These are phyloP conservation scores for Podargus strigoides DNA, from an alignment of 2,797 vertebrate genomes.

Conservation along the genomic window DNA sequence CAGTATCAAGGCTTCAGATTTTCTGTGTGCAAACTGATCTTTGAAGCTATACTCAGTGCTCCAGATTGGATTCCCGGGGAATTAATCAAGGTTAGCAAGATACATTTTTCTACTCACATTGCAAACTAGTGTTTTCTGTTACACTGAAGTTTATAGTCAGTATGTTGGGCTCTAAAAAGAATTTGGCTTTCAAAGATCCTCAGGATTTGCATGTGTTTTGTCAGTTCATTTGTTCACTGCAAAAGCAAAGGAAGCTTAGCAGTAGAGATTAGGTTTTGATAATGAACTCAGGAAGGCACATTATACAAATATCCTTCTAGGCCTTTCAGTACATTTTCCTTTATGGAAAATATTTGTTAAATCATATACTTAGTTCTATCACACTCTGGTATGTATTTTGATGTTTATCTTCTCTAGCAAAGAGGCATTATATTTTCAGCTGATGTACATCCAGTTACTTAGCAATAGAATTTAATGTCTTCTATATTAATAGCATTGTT, in stretches of 20 bases:
- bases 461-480: constrained; percentile 30
- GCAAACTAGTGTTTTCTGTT: neutral
- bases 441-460: constrained; percentile 40
- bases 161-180: neutral
- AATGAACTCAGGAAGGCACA: neutral
- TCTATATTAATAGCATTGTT: constrained; percentile 14
- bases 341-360: neutral
- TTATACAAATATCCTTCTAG: neutral
- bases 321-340: neutral
- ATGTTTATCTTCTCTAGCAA: neutral
- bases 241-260: neutral
- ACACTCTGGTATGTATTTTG: neutral
- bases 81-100: neutral
- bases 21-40: neutral
- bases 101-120: neutral
- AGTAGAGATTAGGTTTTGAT: neutral
- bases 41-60: neutral
- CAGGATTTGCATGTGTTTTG: neutral
- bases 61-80: neutral
- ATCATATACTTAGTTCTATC: neutral
- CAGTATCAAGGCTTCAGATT: neutral
- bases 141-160: neutral
- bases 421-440: neutral
- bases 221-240: neutral
- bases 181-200: neutral